Conservation (phyloP, 2,113 vertebrate genomes). For the Opisthocomus hoazin region DNA sequence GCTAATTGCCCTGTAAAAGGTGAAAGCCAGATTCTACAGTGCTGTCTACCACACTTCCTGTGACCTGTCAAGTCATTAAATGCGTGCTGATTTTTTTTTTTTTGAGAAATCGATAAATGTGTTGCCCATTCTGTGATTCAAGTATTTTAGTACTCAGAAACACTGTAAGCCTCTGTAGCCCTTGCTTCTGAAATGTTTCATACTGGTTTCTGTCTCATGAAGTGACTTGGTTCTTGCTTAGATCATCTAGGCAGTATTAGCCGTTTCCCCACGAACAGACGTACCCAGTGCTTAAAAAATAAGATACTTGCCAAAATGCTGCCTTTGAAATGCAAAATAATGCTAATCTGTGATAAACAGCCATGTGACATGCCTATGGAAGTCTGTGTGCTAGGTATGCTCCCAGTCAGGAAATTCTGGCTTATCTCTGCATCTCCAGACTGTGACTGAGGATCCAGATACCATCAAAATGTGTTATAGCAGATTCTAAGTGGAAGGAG, state of each 20-base stretch:
- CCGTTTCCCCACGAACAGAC: not conserved
- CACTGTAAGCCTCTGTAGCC: not conserved
- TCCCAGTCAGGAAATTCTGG: not conserved
- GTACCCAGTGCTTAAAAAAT: not conserved
- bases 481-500: not conserved
- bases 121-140: not conserved
- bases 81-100: not conserved
- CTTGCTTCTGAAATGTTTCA: not conserved
- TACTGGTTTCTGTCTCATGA: not conserved
- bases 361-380: not conserved
- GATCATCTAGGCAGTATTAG: not conserved
- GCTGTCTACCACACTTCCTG: not conserved
- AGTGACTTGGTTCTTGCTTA: not conserved
- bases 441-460: not conserved
- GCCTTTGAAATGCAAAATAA: not conserved
- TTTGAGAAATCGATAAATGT: not conserved
- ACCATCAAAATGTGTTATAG: not conserved
- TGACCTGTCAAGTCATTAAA: not conserved
- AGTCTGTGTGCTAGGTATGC: accelerated
- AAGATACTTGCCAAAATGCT: not conserved
- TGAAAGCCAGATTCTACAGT: not conserved
- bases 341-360: not conserved
- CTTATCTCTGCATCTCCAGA: not conserved
- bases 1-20: not conserved
- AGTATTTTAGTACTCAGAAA: not conserved